Conservation (phyloP, 2,888 invertebrate genomes). For the Aphrophora alni region DNA sequence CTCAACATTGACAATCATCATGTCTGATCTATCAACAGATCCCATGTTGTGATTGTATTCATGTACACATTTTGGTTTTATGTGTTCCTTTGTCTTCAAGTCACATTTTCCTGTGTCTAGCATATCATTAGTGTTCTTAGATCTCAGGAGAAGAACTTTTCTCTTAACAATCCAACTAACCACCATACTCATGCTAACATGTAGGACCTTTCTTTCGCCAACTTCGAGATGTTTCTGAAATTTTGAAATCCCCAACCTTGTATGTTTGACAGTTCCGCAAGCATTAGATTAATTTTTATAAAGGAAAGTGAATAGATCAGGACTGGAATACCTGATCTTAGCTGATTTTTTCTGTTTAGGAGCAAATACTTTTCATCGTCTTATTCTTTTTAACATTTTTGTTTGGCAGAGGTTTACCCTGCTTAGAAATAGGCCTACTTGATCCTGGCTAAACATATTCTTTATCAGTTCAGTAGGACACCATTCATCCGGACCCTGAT, state of each 20-base stretch:
- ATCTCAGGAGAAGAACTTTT: conserved; percentile 30
- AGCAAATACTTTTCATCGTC: too few species aligned
- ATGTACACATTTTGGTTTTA: neutral
- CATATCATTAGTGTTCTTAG: conserved; percentile 2
- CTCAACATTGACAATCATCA: neutral
- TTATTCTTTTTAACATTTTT: too few species aligned
- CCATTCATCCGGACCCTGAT: too few species aligned
- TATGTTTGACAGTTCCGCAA: conserved; percentile 28
- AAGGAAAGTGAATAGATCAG: conserved; percentile 29
- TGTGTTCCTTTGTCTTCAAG: neutral
- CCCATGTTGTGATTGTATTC: conserved; percentile 22
- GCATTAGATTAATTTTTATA: conserved; percentile 26
- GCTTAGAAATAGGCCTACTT: too few species aligned
- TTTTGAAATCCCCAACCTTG: conserved; percentile 10
- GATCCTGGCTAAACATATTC: too few species aligned
- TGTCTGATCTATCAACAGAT: conserved; percentile 12
- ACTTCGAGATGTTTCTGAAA: conserved; percentile 33
- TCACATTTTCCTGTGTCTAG: neutral
- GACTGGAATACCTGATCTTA: conserved; percentile 42
- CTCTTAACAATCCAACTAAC: conserved; percentile 26
- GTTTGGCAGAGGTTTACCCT: too few species aligned
- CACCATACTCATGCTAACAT: conserved; percentile 28
- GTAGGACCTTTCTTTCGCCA: conserved; percentile 30
- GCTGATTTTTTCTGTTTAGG: neutral
- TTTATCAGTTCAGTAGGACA: too few species aligned